A percentile compares a stretch with the other conserved stretches of the same genome.
Conservation (phyloP, 92 coral and sea anemone species). For the Phenganax marumi region DNA sequence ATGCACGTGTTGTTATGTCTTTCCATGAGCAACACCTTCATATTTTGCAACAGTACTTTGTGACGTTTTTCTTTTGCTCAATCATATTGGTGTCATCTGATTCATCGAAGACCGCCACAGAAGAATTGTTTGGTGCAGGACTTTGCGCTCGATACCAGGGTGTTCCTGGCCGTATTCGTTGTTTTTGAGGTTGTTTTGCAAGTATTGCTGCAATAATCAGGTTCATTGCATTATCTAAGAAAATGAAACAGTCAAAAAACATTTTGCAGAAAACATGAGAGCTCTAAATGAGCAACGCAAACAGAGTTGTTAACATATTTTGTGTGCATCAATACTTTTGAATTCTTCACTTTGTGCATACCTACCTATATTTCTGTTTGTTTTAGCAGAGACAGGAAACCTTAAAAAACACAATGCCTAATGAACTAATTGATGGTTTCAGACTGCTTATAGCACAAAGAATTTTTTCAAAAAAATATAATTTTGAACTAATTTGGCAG, state of each 20-base stretch:
- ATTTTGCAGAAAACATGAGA: not conserved
- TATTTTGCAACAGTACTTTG: too few species aligned
- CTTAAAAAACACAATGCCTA: conserved; percentile 40
- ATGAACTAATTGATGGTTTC: not conserved
- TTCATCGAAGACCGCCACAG: not conserved
- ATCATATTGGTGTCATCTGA: not conserved
- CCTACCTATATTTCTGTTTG: conserved; percentile 82
- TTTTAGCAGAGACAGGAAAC: conserved; percentile 93
- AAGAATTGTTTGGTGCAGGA: not conserved
- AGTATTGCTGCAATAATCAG: conserved; percentile 78
- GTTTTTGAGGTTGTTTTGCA: conserved; percentile 53
- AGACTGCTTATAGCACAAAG: too few species aligned
- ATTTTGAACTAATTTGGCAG: too few species aligned
- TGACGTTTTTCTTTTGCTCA: too few species aligned
- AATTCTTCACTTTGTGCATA: not conserved
- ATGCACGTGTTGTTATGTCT: too few species aligned
- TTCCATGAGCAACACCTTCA: too few species aligned
- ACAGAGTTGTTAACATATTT: too few species aligned
- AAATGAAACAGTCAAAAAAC: not conserved
- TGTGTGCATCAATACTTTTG: too few species aligned
- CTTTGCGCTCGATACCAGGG: conserved; percentile 19
- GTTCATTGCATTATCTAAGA: conserved; percentile 74
- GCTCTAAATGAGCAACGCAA: not conserved
- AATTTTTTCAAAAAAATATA: too few species aligned
- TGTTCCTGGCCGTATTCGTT: conserved; percentile 9